Evolutionary conservation across 1,140 invertebrate genomes (phyloP).

Genomic region (Apis dorsata): DNA sequence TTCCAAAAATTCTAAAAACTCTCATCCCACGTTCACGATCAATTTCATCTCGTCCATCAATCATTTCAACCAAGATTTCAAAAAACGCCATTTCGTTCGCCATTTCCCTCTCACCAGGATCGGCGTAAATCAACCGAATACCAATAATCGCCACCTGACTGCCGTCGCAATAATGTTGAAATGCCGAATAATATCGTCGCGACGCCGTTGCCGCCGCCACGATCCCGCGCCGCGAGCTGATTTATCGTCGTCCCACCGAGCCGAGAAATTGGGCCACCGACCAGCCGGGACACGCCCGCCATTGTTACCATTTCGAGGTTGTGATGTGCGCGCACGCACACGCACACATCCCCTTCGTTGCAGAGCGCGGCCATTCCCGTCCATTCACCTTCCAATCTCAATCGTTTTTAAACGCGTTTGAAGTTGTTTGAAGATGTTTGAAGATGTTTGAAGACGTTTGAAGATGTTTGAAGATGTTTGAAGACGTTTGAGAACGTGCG

Average conservation of each 20-base stretch:
- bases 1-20: too few species aligned
- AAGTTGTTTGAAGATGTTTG: not conserved
- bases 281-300: slow-evolving; percentile 43
- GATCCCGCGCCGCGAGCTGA: not conserved
- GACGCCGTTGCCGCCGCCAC: not conserved
- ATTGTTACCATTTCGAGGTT: slow-evolving; percentile 48
- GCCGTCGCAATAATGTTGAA: slow-evolving; percentile 40
- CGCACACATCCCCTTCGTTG: not conserved
- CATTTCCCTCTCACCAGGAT: not conserved
- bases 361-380: too few species aligned
- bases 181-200: slow-evolving; percentile 47
- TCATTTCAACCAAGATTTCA: too few species aligned
- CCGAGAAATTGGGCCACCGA: slow-evolving; percentile 45
- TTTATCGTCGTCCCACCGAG: slow-evolving; percentile 41
- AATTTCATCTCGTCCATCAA: too few species aligned
- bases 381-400: too few species aligned
- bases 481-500: not conserved
- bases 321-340: not conserved
- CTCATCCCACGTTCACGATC: too few species aligned
- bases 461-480: too few species aligned
- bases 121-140: slow-evolving; percentile 2
- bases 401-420: not conserved
- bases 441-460: not conserved
- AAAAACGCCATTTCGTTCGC: not conserved
- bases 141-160: slow-evolving; percentile 33